phyloP scores from a whole-genome alignment of 2,888 invertebrate species.

The Diabrotica balteata region DNA sequence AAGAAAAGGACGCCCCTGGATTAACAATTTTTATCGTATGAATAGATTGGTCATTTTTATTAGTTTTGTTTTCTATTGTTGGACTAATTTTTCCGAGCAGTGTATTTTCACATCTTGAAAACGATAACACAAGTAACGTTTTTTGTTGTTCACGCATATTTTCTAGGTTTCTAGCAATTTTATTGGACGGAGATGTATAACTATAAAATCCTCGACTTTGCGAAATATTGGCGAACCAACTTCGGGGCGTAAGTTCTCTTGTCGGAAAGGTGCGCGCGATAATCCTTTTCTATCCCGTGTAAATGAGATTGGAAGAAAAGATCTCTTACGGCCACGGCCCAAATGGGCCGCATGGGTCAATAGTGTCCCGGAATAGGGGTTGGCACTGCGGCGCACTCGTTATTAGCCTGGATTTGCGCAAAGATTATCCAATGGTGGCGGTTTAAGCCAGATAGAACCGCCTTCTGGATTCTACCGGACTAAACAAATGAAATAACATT shows the following conservation, averaged over 20 bases:
- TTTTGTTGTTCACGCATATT: too few relatives aligned
- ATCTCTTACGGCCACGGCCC: conserved; percentile 49
- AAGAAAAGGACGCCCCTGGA: too few relatives aligned
- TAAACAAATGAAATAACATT: conserved; percentile 8
- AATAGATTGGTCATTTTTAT: too few relatives aligned
- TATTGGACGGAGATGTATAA: too few relatives aligned
- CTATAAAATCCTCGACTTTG: neutral
- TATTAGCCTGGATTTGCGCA: conserved; percentile 60
- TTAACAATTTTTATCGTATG: too few relatives aligned
- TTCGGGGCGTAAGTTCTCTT: conserved; percentile 14
- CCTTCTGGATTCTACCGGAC: conserved; percentile 46
- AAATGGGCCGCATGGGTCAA: conserved; percentile 47
- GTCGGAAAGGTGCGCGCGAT: conserved; percentile 35
- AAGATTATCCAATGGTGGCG: conserved; percentile 61
- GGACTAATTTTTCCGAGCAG: too few relatives aligned
- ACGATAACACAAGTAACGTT: too few relatives aligned
- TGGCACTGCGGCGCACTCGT: conserved; percentile 56
- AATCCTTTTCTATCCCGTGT: conserved; percentile 37
- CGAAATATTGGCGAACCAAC: conserved; percentile 7
- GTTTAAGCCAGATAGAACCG: conserved; percentile 54
- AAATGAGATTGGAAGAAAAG: conserved; percentile 51
- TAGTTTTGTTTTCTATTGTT: too few relatives aligned
- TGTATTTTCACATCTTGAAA: too few relatives aligned
- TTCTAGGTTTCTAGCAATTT: too few relatives aligned
- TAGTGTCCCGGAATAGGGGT: conserved; percentile 53